Evolutionary conservation across 2,113 vertebrate genomes (phyloP).

Genomic region (Limnothrissa miodon): DNA sequence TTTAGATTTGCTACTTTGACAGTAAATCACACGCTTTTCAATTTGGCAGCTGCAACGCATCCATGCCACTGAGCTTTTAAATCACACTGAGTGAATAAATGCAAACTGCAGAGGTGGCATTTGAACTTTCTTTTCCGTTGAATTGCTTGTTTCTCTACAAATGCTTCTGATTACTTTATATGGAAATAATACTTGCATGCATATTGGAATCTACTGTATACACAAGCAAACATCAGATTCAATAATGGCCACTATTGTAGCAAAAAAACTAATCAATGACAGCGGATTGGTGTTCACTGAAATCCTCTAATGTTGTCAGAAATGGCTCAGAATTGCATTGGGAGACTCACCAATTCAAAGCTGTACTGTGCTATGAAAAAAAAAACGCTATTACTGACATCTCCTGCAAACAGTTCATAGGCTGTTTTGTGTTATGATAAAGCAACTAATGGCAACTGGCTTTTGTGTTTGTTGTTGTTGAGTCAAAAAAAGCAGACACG

Average conservation of each 20-base stretch:
- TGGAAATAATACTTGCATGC: too few species aligned
- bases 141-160: not conserved
- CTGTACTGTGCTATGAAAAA: slow-evolving; percentile 11
- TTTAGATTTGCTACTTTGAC: not conserved
- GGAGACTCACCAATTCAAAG: not conserved
- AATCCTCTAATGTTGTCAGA: not conserved
- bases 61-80: not conserved
- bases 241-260: too few species aligned
- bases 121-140: not conserved
- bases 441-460: not conserved
- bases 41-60: not conserved
- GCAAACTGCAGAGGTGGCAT: not conserved
- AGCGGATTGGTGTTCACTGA: not conserved
- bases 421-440: not conserved
- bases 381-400: slow-evolving; percentile 32
- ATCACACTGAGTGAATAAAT: not conserved
- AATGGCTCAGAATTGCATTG: not conserved
- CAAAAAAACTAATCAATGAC: too few species aligned
- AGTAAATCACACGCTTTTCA: not conserved
- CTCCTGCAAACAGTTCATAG: slow-evolving; percentile 13
- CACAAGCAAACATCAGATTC: too few species aligned
- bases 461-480: not conserved
- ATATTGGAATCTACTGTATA: too few species aligned
- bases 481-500: too few species aligned
- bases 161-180: not conserved